These are phyloP conservation scores for Uria lomvia DNA, from an alignment of 2,113 vertebrate genomes.

Conservation along the genomic window DNA sequence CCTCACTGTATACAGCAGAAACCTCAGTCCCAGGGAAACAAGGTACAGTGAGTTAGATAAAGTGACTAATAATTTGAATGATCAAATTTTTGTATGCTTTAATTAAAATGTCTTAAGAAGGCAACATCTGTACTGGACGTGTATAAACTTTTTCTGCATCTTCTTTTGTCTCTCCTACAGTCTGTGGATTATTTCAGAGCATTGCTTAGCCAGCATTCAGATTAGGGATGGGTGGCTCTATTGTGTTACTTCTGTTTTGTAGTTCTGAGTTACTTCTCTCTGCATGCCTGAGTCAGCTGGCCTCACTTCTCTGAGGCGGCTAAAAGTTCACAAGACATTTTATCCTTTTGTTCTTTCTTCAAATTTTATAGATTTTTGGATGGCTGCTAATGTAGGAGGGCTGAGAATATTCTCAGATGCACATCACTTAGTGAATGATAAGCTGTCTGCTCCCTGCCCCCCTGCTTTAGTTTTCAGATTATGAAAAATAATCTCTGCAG, in stretches of 20 bases:
- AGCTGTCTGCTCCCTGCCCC: not conserved
- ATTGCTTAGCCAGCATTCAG: not conserved
- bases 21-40: not conserved
- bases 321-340: not conserved
- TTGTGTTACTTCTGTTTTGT: not conserved
- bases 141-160: not conserved
- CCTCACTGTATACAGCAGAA: not conserved
- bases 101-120: not conserved
- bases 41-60: not conserved
- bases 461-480: not conserved
- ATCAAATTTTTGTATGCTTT: not conserved
- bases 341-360: not conserved
- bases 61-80: not conserved
- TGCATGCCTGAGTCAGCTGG: not conserved
- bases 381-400: not conserved
- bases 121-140: not conserved
- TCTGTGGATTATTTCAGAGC: not conserved
- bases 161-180: not conserved
- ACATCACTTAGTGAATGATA: not conserved
- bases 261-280: not conserved
- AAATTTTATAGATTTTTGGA: not conserved
- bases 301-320: not conserved
- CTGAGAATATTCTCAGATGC: not conserved
- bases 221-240: not conserved
- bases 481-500: not conserved